Conservation (phyloP, 2,888 invertebrate species). For the Melanostoma scalare region DNA sequence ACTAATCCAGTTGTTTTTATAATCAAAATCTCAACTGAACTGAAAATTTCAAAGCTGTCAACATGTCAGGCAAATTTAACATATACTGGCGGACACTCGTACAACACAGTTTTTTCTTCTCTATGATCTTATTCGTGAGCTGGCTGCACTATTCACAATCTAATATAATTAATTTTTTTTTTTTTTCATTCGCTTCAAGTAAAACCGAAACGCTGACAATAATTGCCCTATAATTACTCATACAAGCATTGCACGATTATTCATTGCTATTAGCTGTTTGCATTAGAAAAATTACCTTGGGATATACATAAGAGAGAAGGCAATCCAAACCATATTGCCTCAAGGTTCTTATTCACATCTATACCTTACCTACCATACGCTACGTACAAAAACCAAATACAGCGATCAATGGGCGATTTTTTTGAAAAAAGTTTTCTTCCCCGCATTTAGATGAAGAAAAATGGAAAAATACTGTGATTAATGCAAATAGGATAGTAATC, state of each 20-base stretch:
- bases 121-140: conserved; percentile 26
- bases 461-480: conserved; percentile 66
- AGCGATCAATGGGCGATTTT: conserved; percentile 54
- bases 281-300: conserved; percentile 41
- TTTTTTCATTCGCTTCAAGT: conserved; percentile 14
- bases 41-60: too few relatives aligned
- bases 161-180: conserved; percentile 30
- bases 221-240: conserved; percentile 49
- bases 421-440: conserved; percentile 53
- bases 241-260: conserved; percentile 30
- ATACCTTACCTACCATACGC: conserved; percentile 6
- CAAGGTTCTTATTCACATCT: conserved; percentile 44
- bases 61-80: conserved; percentile 13
- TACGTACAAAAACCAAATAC: neutral
- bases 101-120: conserved; percentile 14
- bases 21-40: too few relatives aligned
- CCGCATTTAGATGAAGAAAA: conserved; percentile 26
- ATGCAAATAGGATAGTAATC: conserved; percentile 46
- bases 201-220: conserved; percentile 27
- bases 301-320: conserved; percentile 8
- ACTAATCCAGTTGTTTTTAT: too few relatives aligned
- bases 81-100: conserved; percentile 3
- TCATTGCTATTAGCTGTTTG: conserved; percentile 10
- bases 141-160: conserved; percentile 14
- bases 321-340: neutral